Conservation (phyloP, 64 coral and sea anemone genomes). For the Platygyra sinensis region DNA sequence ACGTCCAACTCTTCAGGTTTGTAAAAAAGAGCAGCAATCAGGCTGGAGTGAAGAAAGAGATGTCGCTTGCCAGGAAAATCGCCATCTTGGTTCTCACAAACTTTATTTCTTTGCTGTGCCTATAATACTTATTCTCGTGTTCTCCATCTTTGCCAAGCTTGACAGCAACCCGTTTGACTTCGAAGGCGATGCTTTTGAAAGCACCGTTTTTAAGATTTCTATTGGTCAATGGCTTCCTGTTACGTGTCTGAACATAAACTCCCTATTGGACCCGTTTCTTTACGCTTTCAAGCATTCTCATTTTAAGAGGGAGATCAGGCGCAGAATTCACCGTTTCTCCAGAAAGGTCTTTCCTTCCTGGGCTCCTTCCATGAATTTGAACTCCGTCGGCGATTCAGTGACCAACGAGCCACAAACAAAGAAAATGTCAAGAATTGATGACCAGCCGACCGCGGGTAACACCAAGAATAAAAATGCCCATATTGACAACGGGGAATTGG, state of each 20-base stretch:
- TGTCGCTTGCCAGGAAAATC: conserved; percentile 71
- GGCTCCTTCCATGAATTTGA: neutral
- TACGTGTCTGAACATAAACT: conserved; percentile 86
- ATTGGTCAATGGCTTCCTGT: conserved; percentile 93
- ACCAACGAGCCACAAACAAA: neutral
- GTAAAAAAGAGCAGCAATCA: conserved; percentile 62
- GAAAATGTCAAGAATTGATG: neutral
- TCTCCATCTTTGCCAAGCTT: conserved; percentile 53
- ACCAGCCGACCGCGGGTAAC: too few species aligned
- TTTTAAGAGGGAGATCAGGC: conserved; percentile 58
- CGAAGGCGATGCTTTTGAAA: conserved; percentile 72
- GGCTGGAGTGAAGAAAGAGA: conserved; percentile 62
- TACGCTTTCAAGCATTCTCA: conserved; percentile 68
- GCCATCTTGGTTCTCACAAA: conserved; percentile 72
- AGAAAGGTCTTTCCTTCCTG: conserved; percentile 34
- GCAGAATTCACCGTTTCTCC: neutral
- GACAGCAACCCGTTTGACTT: conserved; percentile 66
- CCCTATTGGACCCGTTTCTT: conserved; percentile 77
- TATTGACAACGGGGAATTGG: too few species aligned
- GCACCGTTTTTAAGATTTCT: conserved; percentile 71
- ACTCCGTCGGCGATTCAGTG: neutral
- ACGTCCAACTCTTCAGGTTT: conserved; percentile 70
- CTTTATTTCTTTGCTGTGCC: conserved; percentile 86
- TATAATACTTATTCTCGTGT: conserved; percentile 64
- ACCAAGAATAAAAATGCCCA: too few species aligned